phyloP scores from a whole-genome alignment of 2,113 vertebrate genomes.

The Malurus melanocephalus region DNA sequence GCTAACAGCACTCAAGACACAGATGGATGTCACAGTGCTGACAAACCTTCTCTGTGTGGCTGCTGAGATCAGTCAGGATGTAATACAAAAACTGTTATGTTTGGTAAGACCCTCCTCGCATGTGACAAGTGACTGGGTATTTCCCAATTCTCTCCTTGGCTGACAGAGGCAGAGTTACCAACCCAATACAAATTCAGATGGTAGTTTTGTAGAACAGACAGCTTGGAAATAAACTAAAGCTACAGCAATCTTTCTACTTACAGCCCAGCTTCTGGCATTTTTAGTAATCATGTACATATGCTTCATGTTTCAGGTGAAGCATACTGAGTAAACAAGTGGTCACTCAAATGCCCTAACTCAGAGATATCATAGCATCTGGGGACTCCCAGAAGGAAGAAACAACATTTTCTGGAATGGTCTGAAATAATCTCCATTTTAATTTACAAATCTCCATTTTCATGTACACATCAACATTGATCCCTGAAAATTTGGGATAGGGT shows the following conservation, averaged over 20 bases:
- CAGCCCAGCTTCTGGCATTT: neutral
- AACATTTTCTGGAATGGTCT: neutral
- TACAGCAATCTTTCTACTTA: neutral
- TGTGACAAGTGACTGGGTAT: accelerated
- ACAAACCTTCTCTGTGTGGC: neutral
- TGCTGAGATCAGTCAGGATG: accelerated
- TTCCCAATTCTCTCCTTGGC: neutral
- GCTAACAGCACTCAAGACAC: neutral
- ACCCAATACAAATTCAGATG: accelerated
- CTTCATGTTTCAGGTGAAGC: neutral
- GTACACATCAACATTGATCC: neutral
- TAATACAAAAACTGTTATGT: accelerated
- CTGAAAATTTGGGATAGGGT: neutral
- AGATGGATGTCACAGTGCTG: no score
- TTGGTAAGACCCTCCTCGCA: neutral
- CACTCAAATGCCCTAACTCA: neutral
- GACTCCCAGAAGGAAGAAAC: neutral
- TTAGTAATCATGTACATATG: accelerated
- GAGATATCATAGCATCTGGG: neutral
- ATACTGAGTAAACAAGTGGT: neutral
- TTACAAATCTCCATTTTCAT: neutral
- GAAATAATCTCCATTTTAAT: neutral
- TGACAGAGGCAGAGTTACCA: neutral
- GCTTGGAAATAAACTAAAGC: neutral
- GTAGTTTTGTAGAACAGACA: neutral